phyloP scores from a whole-genome alignment of 2,113 vertebrate species.

The Morone chrysops region DNA sequence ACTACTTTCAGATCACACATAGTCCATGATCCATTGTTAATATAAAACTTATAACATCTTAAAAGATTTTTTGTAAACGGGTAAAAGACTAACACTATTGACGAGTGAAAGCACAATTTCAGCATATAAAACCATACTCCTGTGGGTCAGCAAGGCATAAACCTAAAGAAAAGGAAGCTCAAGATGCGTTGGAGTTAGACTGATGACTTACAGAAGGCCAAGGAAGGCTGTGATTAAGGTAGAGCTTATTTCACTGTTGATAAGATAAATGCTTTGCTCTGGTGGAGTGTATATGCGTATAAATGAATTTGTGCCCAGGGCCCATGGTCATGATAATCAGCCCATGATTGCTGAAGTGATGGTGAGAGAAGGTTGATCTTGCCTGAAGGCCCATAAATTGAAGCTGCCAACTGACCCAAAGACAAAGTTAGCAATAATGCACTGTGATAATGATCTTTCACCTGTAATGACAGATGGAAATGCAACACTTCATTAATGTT shows the following conservation, averaged over 20 bases:
- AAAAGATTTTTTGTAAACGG: too few species aligned
- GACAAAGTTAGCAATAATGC: constrained; percentile 2
- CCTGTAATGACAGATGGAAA: constrained; percentile 34
- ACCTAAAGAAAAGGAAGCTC: background rate
- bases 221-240: background rate
- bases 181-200: background rate
- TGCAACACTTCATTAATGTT: constrained; percentile 18
- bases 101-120: background rate
- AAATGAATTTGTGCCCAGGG: background rate
- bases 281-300: background rate
- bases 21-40: too few species aligned
- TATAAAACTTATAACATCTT: too few species aligned
- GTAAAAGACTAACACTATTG: too few species aligned
- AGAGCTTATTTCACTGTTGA: background rate
- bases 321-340: background rate
- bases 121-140: background rate
- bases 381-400: constrained; percentile 9
- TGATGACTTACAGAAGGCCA: background rate
- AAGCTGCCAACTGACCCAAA: constrained; percentile 22
- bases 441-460: constrained; percentile 14
- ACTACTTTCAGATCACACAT: too few species aligned
- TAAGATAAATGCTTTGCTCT: background rate
- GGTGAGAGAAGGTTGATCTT: constrained; percentile 8
- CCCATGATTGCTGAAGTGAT: background rate
- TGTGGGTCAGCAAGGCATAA: background rate